Conservation (phyloP, 2,797 vertebrate genomes). For the Vultur gryphus region DNA sequence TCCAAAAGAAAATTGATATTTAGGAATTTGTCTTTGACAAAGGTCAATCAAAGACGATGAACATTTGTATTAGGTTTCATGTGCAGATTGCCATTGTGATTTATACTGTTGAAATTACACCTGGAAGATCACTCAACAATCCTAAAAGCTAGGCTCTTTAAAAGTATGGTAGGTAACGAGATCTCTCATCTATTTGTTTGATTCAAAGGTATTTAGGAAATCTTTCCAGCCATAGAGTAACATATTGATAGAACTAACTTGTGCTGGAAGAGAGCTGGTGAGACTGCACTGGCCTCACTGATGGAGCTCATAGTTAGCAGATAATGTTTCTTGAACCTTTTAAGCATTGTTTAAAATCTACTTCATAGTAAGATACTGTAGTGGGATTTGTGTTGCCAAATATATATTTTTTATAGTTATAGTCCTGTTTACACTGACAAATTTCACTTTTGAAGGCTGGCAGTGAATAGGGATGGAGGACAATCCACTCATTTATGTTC, state of each 20-base stretch:
- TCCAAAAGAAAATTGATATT: neutral
- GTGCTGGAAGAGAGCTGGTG: neutral
- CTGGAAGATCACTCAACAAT: neutral
- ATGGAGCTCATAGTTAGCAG: neutral
- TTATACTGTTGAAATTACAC: conserved; percentile 1
- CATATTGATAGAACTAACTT: neutral
- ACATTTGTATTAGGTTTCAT: neutral
- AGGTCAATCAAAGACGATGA: neutral
- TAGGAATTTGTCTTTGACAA: neutral
- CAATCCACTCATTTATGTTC: neutral
- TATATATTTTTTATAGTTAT: neutral
- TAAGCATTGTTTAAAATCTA: neutral
- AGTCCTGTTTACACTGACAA: neutral
- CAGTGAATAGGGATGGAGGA: neutral
- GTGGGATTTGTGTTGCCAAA: neutral
- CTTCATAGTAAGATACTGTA: neutral
- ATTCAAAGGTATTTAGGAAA: neutral
- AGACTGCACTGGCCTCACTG: neutral
- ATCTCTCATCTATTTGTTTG: neutral
- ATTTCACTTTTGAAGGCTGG: neutral
- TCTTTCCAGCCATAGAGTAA: neutral
- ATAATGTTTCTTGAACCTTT: neutral
- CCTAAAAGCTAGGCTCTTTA: neutral
- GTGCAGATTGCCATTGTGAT: neutral
- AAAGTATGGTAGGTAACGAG: neutral